These are phyloP conservation scores for Lysiphlebus fabarum DNA, from an alignment of 1,140 invertebrate genomes.

Conservation along the genomic window DNA sequence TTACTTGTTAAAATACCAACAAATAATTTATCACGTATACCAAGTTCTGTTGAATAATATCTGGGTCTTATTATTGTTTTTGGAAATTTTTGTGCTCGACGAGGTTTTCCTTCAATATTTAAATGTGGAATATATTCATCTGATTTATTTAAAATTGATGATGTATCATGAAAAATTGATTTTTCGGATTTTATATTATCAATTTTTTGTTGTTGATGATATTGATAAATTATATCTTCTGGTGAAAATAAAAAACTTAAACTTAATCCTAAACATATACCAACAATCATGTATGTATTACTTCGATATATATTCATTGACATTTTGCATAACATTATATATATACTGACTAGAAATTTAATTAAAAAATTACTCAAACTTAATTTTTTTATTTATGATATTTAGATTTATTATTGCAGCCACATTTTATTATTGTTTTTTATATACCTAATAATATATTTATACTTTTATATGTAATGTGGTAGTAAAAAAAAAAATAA, in stretches of 20 bases:
- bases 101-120: slow-evolving; percentile 57
- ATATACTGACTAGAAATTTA: no score
- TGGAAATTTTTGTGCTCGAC: slow-evolving; percentile 52
- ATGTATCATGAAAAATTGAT: slow-evolving; percentile 23
- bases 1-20: slow-evolving; percentile 76
- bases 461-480: no score
- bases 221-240: slow-evolving; percentile 32
- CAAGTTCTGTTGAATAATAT: slow-evolving; percentile 90
- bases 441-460: no score
- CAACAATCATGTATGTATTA: slow-evolving; percentile 49
- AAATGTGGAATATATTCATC: slow-evolving; percentile 61
- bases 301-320: slow-evolving; percentile 42
- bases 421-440: no score
- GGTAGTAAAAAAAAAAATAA: no score
- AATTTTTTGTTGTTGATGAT: slow-evolving; percentile 24
- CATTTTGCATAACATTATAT: slow-evolving; percentile 29
- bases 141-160: slow-evolving; percentile 29
- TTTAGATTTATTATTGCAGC: no score
- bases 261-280: slow-evolving; percentile 47
- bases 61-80: slow-evolving; percentile 70
- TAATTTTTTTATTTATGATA: no score
- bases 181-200: slow-evolving; percentile 15
- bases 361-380: no score
- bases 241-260: slow-evolving; percentile 47
- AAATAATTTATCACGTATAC: slow-evolving; percentile 85